These are phyloP conservation scores for Meteorus sp. DNA, from an alignment of 1,140 invertebrate genomes.

Conservation along the genomic window DNA sequence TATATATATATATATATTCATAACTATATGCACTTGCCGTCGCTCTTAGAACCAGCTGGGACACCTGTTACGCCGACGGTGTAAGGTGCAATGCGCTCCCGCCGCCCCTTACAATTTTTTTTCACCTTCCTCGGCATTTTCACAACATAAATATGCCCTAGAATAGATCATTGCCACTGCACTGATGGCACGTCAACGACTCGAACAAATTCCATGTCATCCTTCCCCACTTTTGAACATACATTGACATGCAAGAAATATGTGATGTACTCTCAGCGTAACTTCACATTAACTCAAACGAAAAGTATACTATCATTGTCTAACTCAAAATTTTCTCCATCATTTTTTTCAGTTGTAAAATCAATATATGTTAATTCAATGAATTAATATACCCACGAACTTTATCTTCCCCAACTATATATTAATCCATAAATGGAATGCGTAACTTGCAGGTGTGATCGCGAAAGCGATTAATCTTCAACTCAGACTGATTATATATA, in stretches of 20 bases:
- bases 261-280: no score
- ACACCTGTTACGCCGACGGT: conserved; percentile 46
- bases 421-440: conserved; percentile 1
- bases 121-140: conserved; percentile 9
- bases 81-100: conserved; percentile 51
- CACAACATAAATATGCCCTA: no score
- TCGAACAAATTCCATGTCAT: not conserved
- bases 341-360: no score
- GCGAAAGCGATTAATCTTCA: conserved; percentile 1
- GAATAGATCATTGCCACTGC: conserved; percentile 9
- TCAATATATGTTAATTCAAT: no score
- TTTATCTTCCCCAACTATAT: not conserved
- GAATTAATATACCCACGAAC: not conserved
- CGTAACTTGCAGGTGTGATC: conserved; percentile 1
- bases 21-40: conserved; percentile 49
- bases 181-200: conserved; percentile 3
- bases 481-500: not conserved
- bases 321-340: no score
- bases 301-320: no score
- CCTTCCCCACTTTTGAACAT: not conserved
- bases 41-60: conserved; percentile 43
- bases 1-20: no score
- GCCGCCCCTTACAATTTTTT: conserved; percentile 26
- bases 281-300: no score
- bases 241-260: not conserved